Evolutionary conservation across 2,797 vertebrate genomes (phyloP).

Genomic region (Phaenicophaeus curvirostris): DNA sequence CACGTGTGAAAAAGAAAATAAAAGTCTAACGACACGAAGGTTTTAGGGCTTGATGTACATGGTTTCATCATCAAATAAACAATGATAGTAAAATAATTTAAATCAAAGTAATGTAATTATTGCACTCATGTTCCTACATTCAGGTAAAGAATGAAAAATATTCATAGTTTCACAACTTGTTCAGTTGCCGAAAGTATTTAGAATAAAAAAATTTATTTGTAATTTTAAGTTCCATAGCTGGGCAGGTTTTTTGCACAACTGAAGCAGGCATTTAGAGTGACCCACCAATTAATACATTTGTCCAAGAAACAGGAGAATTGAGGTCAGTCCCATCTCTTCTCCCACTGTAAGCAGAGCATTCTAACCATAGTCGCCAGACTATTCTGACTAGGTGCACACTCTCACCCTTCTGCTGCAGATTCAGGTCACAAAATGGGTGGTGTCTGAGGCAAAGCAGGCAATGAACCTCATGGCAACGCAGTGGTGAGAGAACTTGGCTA

Average conservation of each 20-base stretch:
- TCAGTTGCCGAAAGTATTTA: background rate
- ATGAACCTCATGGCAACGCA: background rate
- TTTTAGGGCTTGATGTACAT: background rate
- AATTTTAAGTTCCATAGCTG: background rate
- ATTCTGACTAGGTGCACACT: rapidly evolving
- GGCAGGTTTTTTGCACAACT: background rate
- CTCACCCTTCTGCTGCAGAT: rapidly evolving
- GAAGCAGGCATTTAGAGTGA: background rate
- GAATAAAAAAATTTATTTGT: background rate
- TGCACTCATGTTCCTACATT: background rate
- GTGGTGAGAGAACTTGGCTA: background rate
- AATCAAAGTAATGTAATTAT: background rate
- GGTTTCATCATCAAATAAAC: background rate
- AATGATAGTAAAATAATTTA: background rate
- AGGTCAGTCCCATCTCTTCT: background rate
- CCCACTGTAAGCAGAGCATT: background rate
- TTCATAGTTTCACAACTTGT: background rate
- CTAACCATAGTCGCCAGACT: background rate
- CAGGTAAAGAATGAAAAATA: background rate
- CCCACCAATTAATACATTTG: background rate
- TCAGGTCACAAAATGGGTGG: rapidly evolving
- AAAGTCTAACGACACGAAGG: background rate
- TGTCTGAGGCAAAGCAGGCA: background rate
- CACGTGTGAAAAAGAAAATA: background rate
- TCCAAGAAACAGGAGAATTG: background rate